A percentile compares a stretch with the other conserved stretches of the same genome.
Evolutionary conservation across 2,113 vertebrate species (phyloP).

Genomic region (Parus major): DNA sequence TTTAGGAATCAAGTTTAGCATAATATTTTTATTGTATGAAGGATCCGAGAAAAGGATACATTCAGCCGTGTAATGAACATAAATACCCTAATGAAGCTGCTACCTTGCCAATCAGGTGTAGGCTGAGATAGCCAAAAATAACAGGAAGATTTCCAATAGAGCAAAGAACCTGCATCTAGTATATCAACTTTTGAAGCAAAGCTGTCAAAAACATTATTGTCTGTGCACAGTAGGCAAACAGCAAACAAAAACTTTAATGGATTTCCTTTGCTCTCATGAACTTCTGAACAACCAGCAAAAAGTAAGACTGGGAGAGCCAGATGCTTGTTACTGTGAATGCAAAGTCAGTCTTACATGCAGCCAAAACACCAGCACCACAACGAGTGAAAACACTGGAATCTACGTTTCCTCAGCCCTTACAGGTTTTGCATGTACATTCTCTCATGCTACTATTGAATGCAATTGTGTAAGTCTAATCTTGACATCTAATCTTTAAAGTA

Average conservation of each 20-base stretch:
- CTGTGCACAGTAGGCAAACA: not conserved
- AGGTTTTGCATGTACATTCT: accelerated
- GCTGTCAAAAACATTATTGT: not conserved
- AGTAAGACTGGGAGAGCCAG: not conserved
- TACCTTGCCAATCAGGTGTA: not conserved
- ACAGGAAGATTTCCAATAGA: not conserved
- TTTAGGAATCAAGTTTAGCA: not conserved
- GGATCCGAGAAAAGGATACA: not conserved
- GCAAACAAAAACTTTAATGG: not conserved
- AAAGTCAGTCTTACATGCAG: not conserved
- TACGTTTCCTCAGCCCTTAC: not conserved
- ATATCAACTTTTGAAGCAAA: not conserved
- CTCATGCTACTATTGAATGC: not conserved
- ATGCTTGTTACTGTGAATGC: not conserved
- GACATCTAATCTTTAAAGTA: not conserved
- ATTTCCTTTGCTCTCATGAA: not conserved
- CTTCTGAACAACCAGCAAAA: not conserved
- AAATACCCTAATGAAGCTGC: not conserved
- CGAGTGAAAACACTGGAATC: not conserved
- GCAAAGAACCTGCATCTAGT: not conserved
- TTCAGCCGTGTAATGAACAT: not conserved
- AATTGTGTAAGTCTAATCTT: not conserved
- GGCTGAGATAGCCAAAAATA: conserved; percentile 12
- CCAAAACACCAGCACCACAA: not conserved
- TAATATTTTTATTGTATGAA: not conserved